Conservation (phyloP, 2,113 vertebrate species). For the Rhinopomastus cyanomelas region DNA sequence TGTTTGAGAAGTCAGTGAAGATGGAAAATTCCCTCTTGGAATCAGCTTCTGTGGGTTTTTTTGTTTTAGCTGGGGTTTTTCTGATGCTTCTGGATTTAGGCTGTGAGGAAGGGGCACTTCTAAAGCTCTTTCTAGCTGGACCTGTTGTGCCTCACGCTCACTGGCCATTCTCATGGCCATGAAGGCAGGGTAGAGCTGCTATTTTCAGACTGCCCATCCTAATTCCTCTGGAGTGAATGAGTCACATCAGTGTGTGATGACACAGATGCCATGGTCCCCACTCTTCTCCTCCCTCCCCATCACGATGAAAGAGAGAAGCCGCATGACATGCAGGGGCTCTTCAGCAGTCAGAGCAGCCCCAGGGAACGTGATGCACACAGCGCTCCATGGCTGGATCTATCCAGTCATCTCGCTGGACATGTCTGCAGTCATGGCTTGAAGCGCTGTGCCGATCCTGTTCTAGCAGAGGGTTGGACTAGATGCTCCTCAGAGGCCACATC, state of each 20-base stretch:
- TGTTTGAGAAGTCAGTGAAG: background rate
- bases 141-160: rapidly evolving
- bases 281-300: background rate
- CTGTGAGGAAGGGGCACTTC: background rate
- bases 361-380: background rate
- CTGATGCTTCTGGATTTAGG: background rate
- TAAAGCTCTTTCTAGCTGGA: background rate
- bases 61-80: background rate
- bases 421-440: background rate
- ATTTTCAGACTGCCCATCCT: background rate
- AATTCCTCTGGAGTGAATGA: background rate
- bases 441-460: rapidly evolving
- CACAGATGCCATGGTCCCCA: background rate
- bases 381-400: background rate
- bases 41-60: background rate
- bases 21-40: background rate
- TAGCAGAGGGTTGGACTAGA: no score
- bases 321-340: rapidly evolving
- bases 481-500: no score
- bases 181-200: background rate
- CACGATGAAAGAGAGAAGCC: background rate
- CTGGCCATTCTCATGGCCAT: rapidly evolving
- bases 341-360: background rate
- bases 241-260: rapidly evolving
- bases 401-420: rapidly evolving